These are phyloP conservation scores for Mastomys natalensis DNA, from an alignment of 2,113 vertebrate species.

Conservation along the genomic window DNA sequence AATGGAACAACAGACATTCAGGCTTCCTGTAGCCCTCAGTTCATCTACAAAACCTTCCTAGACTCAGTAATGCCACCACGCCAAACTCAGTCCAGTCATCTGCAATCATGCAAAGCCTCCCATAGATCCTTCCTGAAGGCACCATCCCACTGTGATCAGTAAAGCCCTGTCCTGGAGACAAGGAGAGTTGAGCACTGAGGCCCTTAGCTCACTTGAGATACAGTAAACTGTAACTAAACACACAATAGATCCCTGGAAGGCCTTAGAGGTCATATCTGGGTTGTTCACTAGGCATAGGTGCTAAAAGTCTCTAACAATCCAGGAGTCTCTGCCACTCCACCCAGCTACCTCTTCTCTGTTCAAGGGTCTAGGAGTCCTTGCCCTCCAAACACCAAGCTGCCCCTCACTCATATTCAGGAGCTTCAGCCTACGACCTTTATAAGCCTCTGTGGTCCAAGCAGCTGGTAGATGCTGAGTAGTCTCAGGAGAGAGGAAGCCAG, in stretches of 20 bases:
- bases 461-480: not conserved
- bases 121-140: not conserved
- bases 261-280: too few species aligned
- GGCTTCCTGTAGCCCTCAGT: not conserved
- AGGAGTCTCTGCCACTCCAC: not conserved
- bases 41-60: not conserved
- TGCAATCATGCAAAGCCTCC: too few species aligned
- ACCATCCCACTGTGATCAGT: too few species aligned
- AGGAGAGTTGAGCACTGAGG: not conserved
- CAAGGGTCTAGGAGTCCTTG: not conserved
- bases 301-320: not conserved
- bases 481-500: not conserved
- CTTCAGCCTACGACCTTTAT: not conserved
- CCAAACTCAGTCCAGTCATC: not conserved
- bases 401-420: not conserved
- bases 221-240: not conserved
- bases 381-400: not conserved
- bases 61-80: not conserved
- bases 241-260: not conserved
- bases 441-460: rapidly evolving
- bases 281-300: not conserved
- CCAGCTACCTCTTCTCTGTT: not conserved
- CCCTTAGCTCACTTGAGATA: not conserved
- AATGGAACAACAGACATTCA: not conserved
- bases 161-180: not conserved